phyloP scores from a whole-genome alignment of 2,888 invertebrate species.

The Phalangium opilio region DNA sequence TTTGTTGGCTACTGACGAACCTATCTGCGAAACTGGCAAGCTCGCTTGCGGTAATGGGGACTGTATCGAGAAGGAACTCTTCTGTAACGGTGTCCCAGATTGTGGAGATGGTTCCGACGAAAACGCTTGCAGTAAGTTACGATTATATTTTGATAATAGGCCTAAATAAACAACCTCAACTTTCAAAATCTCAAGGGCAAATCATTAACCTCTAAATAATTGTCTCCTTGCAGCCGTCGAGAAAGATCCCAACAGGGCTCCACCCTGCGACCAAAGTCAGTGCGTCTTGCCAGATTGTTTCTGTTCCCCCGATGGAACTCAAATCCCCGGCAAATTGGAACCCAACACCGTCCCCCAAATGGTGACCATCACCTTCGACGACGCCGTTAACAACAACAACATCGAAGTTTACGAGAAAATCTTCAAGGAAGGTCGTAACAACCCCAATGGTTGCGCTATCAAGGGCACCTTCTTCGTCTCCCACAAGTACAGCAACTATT shows the following conservation, averaged over 20 bases:
- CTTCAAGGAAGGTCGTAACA: conserved; percentile 26
- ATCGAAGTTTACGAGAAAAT: conserved; percentile 29
- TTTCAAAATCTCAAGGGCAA: too few species aligned
- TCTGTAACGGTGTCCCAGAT: conserved; percentile 83
- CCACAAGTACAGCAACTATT: conserved; percentile 29
- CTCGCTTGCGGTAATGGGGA: conserved; percentile 81
- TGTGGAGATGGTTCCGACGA: conserved; percentile 90
- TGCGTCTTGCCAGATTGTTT: conserved; percentile 29
- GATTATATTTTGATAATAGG: too few species aligned
- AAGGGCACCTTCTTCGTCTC: conserved; percentile 29
- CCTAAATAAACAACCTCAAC: too few species aligned
- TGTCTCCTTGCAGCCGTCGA: conserved; percentile 23
- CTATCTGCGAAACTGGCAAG: conserved; percentile 76
- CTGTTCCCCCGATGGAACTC: conserved; percentile 29
- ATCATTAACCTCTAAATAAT: neutral
- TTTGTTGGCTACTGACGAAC: conserved; percentile 80
- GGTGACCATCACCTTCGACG: conserved; percentile 29
- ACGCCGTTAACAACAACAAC: conserved; percentile 29
- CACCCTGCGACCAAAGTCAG: conserved; percentile 25
- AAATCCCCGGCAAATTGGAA: conserved; percentile 26
- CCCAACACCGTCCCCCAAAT: conserved; percentile 27
- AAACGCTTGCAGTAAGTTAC: conserved; percentile 78
- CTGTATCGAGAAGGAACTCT: conserved; percentile 75
- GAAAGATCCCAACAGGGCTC: conserved; percentile 28
- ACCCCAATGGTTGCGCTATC: conserved; percentile 28